A percentile compares a stretch with the other conserved stretches of the same genome.
phyloP scores from a whole-genome alignment of 1,140 invertebrate species.

The Macrocentrus cingulum region DNA sequence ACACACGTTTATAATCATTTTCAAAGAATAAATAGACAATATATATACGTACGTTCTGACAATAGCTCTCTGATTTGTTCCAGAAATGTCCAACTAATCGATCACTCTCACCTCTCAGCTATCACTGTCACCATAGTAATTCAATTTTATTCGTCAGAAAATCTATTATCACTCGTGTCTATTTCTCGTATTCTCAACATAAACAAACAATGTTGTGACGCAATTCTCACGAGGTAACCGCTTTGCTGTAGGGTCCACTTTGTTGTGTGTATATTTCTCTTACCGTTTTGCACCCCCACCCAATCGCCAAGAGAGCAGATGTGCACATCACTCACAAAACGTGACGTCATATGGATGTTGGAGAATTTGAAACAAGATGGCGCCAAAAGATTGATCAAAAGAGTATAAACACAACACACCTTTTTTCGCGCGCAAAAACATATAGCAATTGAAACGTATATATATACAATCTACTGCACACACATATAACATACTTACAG shows the following conservation, averaged over 20 bases:
- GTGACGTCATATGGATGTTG: not conserved
- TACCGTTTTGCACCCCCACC: not conserved
- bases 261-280: not conserved
- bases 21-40: too few relatives aligned
- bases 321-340: not conserved
- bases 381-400: too few relatives aligned
- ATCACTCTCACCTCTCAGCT: too few relatives aligned
- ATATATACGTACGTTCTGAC: too few relatives aligned
- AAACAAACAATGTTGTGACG: constrained; percentile 37
- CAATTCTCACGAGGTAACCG: constrained; percentile 26
- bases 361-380: too few relatives aligned
- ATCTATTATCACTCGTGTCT: constrained; percentile 11
- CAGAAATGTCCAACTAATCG: too few relatives aligned
- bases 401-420: too few relatives aligned
- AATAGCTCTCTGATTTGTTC: too few relatives aligned
- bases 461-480: too few relatives aligned
- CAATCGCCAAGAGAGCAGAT: not conserved
- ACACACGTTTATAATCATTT: not conserved
- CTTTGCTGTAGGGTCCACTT: not conserved
- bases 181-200: constrained; percentile 20
- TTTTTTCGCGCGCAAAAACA: too few relatives aligned
- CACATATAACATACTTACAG: too few relatives aligned
- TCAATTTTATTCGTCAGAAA: not conserved
- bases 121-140: not conserved
- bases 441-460: too few relatives aligned